phyloP scores from a whole-genome alignment of 2,797 vertebrate genomes.

The Lateolabrax maculatus region DNA sequence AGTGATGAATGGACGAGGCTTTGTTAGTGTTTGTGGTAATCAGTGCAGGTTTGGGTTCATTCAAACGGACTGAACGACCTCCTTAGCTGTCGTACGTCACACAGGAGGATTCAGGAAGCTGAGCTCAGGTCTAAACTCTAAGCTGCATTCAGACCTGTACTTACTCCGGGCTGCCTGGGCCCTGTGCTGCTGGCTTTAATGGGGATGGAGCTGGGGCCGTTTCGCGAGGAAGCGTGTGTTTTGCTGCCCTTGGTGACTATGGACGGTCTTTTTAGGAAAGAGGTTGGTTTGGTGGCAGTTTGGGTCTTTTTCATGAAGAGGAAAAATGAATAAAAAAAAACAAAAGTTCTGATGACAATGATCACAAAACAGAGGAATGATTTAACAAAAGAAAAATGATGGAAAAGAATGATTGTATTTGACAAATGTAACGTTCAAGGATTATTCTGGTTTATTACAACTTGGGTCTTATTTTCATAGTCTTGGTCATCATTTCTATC shows the following conservation, averaged over 20 bases:
- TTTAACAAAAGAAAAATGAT: conserved; percentile 40
- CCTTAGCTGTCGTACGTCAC: background rate
- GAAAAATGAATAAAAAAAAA: conserved; percentile 60
- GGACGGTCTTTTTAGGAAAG: conserved; percentile 84
- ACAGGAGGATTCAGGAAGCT: background rate
- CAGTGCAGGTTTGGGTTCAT: background rate
- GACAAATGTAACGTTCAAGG: background rate
- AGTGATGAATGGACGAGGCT: background rate
- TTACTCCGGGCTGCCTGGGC: conserved; percentile 86
- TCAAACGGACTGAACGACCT: background rate
- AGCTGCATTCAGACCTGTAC: conserved; percentile 69
- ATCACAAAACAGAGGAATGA: conserved; percentile 47
- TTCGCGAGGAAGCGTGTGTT: conserved; percentile 81
- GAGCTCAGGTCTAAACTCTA: conserved; percentile 11
- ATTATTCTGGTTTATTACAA: conserved; percentile 30
- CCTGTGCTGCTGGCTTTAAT: conserved; percentile 82
- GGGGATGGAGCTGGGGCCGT: conserved; percentile 83
- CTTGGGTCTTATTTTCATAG: background rate
- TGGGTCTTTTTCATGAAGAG: conserved; percentile 84
- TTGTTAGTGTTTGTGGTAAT: conserved; percentile 2
- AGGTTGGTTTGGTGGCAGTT: conserved; percentile 87
- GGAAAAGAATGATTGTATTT: background rate
- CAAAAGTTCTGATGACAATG: conserved; percentile 40
- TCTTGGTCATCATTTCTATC: background rate
- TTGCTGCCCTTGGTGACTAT: conserved; percentile 84